These are phyloP conservation scores for Eueremaeus valkanovi DNA, from an alignment of 2,888 invertebrate species.

Conservation along the genomic window DNA sequence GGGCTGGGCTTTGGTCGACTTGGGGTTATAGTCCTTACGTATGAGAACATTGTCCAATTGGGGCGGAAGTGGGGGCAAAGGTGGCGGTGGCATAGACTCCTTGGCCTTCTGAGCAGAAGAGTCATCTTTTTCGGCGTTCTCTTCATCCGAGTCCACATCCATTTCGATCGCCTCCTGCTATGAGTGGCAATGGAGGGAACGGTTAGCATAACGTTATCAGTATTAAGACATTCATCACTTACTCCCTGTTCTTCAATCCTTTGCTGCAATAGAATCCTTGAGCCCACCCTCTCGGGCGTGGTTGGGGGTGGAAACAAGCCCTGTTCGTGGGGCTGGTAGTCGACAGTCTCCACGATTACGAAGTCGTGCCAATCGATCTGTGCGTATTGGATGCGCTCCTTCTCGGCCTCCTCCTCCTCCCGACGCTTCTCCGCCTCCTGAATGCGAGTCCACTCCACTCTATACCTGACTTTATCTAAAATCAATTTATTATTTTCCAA, in stretches of 20 bases:
- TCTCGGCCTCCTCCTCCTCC: constrained; percentile 91
- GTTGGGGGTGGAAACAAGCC: constrained; percentile 94
- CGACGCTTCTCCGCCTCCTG: constrained; percentile 86
- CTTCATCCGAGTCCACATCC: constrained; percentile 79
- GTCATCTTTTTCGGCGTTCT: constrained; percentile 52
- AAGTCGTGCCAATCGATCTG: constrained; percentile 99
- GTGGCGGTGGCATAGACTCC: constrained; percentile 46
- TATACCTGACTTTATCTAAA: constrained; percentile 83
- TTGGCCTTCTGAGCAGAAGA: constrained; percentile 32
- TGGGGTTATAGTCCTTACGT: constrained; percentile 94
- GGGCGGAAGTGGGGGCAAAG: constrained; percentile 56
- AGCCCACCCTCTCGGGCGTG: constrained; percentile 94
- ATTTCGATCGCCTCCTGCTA: constrained; percentile 71
- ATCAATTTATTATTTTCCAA: constrained; percentile 62
- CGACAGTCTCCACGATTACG: constrained; percentile 98
- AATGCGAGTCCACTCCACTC: constrained; percentile 94
- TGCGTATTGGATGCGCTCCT: constrained; percentile 81
- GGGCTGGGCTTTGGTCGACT: constrained; percentile 55
- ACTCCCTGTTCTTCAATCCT: constrained; percentile 48
- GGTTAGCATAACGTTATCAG: too few species aligned
- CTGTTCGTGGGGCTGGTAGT: constrained; percentile 93
- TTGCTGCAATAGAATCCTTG: constrained; percentile 80
- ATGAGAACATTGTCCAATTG: constrained; percentile 89
- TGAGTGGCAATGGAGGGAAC: not conserved
- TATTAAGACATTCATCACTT: constrained; percentile 39